Percentiles rank a stretch among this genome's conserved stretches.
Conservation (phyloP, 30 jellyfish, hydroid and myxozoan species). For the Catostylus mosaicus region DNA sequence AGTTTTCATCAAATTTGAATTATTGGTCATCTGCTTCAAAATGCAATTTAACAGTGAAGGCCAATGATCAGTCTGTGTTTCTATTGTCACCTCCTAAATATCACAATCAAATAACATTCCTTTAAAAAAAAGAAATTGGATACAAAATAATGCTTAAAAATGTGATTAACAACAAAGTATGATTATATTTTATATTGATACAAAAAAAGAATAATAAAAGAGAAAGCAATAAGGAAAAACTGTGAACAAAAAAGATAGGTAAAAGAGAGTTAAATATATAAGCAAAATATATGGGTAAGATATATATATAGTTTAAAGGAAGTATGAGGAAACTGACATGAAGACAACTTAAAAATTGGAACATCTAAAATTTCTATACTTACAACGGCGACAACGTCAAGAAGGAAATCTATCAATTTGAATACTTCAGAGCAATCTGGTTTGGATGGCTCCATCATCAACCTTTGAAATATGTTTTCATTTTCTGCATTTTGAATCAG, state of each 20-base stretch:
- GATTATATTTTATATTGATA: too few species aligned
- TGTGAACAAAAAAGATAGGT: too few species aligned
- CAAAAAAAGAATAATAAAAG: too few species aligned
- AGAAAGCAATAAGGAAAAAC: too few species aligned
- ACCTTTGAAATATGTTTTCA: not conserved
- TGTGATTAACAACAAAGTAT: too few species aligned
- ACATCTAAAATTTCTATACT: too few species aligned
- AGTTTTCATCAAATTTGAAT: conserved; percentile 23
- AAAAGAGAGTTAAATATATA: too few species aligned
- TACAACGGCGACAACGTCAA: conserved; percentile 90
- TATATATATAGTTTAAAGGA: too few species aligned
- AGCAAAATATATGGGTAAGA: too few species aligned
- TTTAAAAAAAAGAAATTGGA: not conserved
- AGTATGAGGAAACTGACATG: too few species aligned
- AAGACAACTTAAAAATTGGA: too few species aligned
- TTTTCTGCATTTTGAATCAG: not conserved
- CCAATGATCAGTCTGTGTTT: conserved; percentile 93
- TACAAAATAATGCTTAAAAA: not conserved
- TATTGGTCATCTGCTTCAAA: conserved; percentile 52
- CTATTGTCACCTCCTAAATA: conserved; percentile 83
- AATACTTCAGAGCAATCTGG: conserved; percentile 78
- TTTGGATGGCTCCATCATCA: conserved; percentile 24
- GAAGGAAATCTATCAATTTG: conserved; percentile 65
- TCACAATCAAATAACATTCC: too few species aligned
- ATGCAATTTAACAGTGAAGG: conserved; percentile 74